A percentile compares a stretch with the other conserved stretches of the same genome.
Conservation (phyloP, 2,888 invertebrate species). For the Allygus modestus region DNA sequence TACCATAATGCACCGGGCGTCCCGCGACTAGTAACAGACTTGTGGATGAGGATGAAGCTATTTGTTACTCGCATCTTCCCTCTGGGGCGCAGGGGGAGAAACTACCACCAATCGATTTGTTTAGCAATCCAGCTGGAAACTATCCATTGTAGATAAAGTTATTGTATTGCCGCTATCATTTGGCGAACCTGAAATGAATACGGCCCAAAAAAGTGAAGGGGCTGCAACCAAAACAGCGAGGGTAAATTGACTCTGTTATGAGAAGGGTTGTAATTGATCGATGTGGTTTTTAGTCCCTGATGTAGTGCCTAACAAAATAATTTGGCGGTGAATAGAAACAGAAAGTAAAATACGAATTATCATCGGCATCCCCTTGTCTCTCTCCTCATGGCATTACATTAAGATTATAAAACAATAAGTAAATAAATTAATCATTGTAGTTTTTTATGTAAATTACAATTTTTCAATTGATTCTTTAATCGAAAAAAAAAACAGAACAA, state of each 20-base stretch:
- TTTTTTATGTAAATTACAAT: no score
- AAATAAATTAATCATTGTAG: no score
- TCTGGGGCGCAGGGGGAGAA: not conserved
- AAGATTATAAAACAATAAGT: no score
- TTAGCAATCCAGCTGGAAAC: constrained; percentile 8
- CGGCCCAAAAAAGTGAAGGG: constrained; percentile 2
- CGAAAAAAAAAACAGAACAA: no score
- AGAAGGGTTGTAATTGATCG: constrained; percentile 17
- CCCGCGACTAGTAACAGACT: not conserved
- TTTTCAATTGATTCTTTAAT: no score
- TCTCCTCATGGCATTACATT: no score
- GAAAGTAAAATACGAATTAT: no score
- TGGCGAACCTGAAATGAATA: constrained; percentile 5
- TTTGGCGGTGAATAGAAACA: no score
- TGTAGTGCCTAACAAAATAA: no score
- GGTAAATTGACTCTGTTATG: not conserved
- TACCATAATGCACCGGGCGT: not conserved
- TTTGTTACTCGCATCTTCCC: not conserved
- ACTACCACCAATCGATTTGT: not conserved
- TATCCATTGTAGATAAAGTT: not conserved
- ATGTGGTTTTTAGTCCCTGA: not conserved
- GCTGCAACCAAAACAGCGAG: constrained; percentile 6
- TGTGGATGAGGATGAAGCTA: not conserved
- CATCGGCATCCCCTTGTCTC: no score
- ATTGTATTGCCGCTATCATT: not conserved